These are phyloP conservation scores for Leptinotarsa texana DNA, from an alignment of 1,140 invertebrate species.

Conservation along the genomic window DNA sequence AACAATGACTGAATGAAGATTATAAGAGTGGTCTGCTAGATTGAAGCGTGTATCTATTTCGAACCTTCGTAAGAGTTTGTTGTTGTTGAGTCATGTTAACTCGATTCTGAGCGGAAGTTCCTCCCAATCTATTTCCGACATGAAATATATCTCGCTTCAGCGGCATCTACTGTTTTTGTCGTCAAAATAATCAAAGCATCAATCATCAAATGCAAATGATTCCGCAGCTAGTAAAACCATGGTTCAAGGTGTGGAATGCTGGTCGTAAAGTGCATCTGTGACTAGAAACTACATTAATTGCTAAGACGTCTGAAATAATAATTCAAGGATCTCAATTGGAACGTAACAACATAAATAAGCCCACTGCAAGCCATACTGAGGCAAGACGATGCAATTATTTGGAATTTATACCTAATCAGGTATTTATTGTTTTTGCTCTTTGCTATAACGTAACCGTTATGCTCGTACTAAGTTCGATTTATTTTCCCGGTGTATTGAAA, in stretches of 20 bases:
- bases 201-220: neutral
- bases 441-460: slow-evolving; percentile 2
- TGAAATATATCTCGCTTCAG: no score
- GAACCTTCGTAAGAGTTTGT: no score
- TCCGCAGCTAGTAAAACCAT: neutral
- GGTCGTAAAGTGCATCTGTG: slow-evolving; percentile 4
- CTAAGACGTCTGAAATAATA: slow-evolving; percentile 12
- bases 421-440: slow-evolving; percentile 19
- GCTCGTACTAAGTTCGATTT: slow-evolving; percentile 14
- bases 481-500: slow-evolving; percentile 24
- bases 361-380: neutral
- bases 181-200: neutral
- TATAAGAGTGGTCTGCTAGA: no score
- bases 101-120: no score
- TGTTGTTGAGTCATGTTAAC: no score
- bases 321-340: slow-evolving; percentile 4
- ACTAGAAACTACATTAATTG: slow-evolving; percentile 10
- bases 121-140: no score
- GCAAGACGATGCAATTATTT: slow-evolving; percentile 8
- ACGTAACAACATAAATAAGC: neutral
- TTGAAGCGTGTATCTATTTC: no score
- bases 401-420: slow-evolving; percentile 20
- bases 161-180: neutral
- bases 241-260: neutral
- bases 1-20: no score